phyloP scores from a whole-genome alignment of 2,113 vertebrate genomes.

The Vulpes lagopus region DNA sequence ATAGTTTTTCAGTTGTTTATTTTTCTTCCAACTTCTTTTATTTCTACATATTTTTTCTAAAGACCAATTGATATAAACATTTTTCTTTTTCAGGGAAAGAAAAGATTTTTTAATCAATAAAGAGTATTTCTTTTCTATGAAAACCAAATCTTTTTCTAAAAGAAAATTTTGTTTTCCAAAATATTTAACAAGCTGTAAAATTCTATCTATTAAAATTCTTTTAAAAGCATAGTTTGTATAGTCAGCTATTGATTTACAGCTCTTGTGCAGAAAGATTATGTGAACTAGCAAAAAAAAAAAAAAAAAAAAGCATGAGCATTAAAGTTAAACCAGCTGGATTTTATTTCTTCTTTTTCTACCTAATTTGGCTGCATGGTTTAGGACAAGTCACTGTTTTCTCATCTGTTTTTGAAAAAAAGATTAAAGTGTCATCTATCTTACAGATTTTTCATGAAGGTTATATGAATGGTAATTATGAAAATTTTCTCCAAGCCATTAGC shows the following conservation, averaged over 20 bases:
- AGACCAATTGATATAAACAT: neutral
- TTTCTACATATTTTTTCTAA: neutral
- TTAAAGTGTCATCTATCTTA: neutral
- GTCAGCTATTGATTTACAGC: neutral
- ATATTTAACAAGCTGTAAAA: conserved; percentile 87
- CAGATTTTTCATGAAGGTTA: neutral
- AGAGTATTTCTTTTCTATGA: conserved; percentile 30
- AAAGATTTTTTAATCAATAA: conserved; percentile 59
- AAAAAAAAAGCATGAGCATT: neutral
- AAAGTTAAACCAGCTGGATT: neutral
- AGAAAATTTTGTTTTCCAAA: conserved; percentile 85
- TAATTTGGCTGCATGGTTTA: neutral
- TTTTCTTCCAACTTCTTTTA: neutral
- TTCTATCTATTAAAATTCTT: conserved; percentile 64
- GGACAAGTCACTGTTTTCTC: neutral
- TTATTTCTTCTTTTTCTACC: neutral
- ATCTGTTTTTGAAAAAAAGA: neutral
- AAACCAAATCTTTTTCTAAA: conserved; percentile 87
- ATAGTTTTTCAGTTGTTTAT: neutral
- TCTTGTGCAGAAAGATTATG: neutral
- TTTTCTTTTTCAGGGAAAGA: neutral
- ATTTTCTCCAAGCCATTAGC: neutral
- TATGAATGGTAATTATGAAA: neutral
- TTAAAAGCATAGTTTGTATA: neutral
- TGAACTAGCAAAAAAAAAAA: neutral